Evolutionary conservation across 2,797 vertebrate genomes (phyloP), one percentile per base, ranked within the genome.

Genomic region (Miichthys miiuy): DNA sequence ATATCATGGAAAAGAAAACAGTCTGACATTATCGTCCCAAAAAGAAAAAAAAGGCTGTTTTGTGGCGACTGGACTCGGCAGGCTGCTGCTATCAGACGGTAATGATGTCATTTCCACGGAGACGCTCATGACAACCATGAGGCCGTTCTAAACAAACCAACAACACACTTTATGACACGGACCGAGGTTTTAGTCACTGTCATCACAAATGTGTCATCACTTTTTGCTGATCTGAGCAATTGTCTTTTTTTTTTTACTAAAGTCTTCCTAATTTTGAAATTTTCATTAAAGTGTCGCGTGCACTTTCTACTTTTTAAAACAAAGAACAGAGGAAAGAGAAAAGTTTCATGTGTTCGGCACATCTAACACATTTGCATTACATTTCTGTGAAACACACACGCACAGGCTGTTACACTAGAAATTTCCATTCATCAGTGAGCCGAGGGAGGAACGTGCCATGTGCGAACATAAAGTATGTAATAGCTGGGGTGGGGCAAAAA

Each of bases 71-170:
- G 66, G 41, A 46, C 41, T 64, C 55, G 1, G 25, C 64, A 71
- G 2, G 72, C 25, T n/a, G 72, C 60, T 62, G 75, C 81, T 86
- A 87, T 88, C 88, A 86, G 54, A 85, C 72, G 46, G 58, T 17
- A 21, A 83, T 93, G 91, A 91, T 87, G 89, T 93, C 74, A 94
- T 89, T 93, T 93, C 91, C 92, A 87, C 66, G 8, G 82, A 20
- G 68, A 83, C 71, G 18, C 87, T 87, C 92, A 75, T 92, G 90
- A 93, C 93, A 95, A 92, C 89, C 77, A 62, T 3, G 52, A 80
- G 55, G 79, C 78, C 47, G 30, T 66, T 89, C 72, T 46, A 94
- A 94, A 94, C 91, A 94, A 92, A 93, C 74, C 68, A 17, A 87
- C 90, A 94, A 89, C 89, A 90, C 46, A 69, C 44, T 83, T 77